A percentile compares a stretch with the other conserved stretches of the same genome.
Conservation (phyloP, 2,888 invertebrate genomes). For the Chrysodeixis includens region DNA sequence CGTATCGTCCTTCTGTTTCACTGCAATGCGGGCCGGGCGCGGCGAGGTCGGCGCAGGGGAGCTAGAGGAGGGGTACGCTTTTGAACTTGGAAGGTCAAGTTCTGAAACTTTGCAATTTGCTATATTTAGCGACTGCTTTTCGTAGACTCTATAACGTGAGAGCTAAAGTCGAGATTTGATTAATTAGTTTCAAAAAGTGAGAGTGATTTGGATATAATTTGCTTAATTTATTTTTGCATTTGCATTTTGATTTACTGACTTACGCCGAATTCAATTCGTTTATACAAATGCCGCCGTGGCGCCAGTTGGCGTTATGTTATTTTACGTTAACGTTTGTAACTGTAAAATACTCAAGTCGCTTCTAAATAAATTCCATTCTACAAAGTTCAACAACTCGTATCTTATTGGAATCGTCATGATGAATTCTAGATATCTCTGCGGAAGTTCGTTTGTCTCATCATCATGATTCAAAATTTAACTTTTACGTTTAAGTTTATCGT, state of each 20-base stretch:
- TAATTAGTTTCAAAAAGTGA: slow-evolving; percentile 22
- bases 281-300: not conserved
- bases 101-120: slow-evolving; percentile 76
- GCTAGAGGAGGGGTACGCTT: slow-evolving; percentile 66
- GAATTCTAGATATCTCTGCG: slow-evolving; percentile 30
- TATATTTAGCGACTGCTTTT: slow-evolving; percentile 71
- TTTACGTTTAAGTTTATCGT: not conserved
- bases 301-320: not conserved
- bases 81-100: slow-evolving; percentile 85
- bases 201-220: not conserved
- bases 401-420: slow-evolving; percentile 38
- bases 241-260: not conserved
- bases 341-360: slow-evolving; percentile 25
- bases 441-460: not conserved
- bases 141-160: slow-evolving; percentile 62
- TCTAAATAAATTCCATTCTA: slow-evolving; percentile 35
- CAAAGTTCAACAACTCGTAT: slow-evolving; percentile 53
- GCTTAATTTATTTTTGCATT: not conserved
- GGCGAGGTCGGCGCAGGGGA: slow-evolving; percentile 60
- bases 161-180: slow-evolving; percentile 35
- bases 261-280: not conserved
- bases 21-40: slow-evolving; percentile 84
- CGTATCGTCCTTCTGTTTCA: slow-evolving; percentile 77
- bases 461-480: not conserved
- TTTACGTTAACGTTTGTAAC: slow-evolving; percentile 23